These are phyloP conservation scores for Sebastes umbrosus DNA, from an alignment of 2,797 vertebrate genomes.

Conservation along the genomic window DNA sequence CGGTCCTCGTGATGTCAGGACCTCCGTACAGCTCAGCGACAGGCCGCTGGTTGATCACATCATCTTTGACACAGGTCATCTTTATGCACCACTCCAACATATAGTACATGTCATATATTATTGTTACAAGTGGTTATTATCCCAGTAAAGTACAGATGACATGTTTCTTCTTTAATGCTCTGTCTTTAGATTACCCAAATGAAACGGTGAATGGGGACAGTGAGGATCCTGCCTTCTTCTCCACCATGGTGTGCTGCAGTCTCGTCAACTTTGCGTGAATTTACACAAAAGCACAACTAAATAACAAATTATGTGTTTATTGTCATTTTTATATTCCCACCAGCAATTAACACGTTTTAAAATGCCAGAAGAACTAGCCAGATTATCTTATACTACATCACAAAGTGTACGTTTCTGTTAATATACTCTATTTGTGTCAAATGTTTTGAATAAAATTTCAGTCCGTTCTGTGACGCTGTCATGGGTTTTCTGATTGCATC, in stretches of 20 bases:
- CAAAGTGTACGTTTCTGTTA: background rate
- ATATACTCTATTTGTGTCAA: background rate
- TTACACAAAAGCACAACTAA: background rate
- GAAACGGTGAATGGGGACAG: conserved; percentile 80
- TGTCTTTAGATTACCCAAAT: conserved; percentile 76
- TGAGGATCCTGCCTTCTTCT: conserved; percentile 85
- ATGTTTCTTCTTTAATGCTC: background rate
- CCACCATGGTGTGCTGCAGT: conserved; percentile 84
- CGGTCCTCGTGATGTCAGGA: conserved; percentile 86
- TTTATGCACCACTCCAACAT: background rate
- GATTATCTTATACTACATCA: background rate
- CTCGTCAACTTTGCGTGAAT: conserved; percentile 86
- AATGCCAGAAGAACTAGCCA: background rate
- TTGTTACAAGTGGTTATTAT: background rate
- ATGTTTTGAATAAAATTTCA: background rate
- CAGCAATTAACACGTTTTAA: background rate
- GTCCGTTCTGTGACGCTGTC: background rate
- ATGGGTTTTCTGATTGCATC: background rate
- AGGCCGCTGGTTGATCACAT: conserved; percentile 85
- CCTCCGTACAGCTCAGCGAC: conserved; percentile 87
- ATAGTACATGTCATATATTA: background rate
- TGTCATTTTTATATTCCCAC: conserved; percentile 6
- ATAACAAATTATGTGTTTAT: conserved; percentile 2
- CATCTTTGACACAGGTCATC: conserved; percentile 73
- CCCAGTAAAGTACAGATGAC: background rate